A percentile compares a stretch with the other conserved stretches of the same genome.
phyloP scores from a whole-genome alignment of 1,140 invertebrate species.

The Artemia franciscana region DNA sequence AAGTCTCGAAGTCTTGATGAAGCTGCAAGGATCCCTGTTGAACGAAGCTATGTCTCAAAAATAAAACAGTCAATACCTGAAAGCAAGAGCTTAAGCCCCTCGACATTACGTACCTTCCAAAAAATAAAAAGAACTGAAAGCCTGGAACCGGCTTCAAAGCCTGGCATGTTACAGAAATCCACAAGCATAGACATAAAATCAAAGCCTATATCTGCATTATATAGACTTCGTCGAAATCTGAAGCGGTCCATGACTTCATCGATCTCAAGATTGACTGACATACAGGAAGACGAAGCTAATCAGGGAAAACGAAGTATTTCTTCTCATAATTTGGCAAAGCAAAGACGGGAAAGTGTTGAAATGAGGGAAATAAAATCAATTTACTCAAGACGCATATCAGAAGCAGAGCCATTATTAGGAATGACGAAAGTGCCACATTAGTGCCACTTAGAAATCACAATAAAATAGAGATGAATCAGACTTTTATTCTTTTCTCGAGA shows the following conservation, averaged over 20 bases:
- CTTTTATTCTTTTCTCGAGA: too few relatives aligned
- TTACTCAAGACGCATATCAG: background rate
- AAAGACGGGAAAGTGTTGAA: background rate
- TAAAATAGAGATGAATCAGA: too few relatives aligned
- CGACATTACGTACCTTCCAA: background rate
- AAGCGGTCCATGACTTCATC: background rate
- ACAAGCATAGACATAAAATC: background rate
- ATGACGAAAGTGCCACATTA: background rate
- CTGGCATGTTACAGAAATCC: background rate
- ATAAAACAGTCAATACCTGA: background rate
- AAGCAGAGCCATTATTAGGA: background rate
- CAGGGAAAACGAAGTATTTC: background rate
- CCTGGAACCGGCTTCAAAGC: background rate
- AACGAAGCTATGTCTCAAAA: background rate
- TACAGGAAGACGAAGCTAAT: background rate
- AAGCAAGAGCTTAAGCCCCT: background rate
- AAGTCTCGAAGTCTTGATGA: background rate
- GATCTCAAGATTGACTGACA: background rate
- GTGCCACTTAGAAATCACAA: too few relatives aligned
- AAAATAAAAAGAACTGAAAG: background rate
- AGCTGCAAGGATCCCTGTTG: background rate
- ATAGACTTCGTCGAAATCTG: background rate
- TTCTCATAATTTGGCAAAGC: background rate
- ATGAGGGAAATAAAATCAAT: background rate
- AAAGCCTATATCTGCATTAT: background rate